Conservation (phyloP, 2,113 vertebrate genomes). For the Megaptera novaeangliae region DNA sequence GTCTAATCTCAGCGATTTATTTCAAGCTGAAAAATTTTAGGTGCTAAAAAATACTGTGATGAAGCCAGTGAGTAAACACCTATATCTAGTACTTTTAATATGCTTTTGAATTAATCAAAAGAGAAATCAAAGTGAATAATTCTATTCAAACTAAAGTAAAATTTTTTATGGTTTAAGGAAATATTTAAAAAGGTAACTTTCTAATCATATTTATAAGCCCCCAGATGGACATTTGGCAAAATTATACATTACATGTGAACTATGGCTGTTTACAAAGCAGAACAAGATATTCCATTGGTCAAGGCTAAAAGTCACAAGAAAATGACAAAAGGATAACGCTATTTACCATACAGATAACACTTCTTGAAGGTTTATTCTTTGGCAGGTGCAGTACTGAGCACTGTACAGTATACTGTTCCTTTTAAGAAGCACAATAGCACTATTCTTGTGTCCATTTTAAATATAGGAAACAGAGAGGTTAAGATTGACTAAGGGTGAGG, state of each 20-base stretch:
- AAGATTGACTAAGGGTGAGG: background rate
- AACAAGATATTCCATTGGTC: background rate
- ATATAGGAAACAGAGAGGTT: background rate
- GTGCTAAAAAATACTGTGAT: conserved; percentile 33
- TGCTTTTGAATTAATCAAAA: conserved; percentile 43
- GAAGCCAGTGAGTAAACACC: conserved; percentile 46
- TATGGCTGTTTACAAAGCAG: background rate
- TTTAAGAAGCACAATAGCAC: background rate
- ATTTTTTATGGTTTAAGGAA: background rate
- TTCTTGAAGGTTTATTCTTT: background rate
- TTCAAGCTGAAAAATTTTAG: conserved; percentile 58
- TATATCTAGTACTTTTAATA: conserved; percentile 32
- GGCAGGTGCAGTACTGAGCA: background rate
- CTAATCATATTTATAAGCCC: background rate
- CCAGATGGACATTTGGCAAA: background rate
- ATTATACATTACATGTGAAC: background rate
- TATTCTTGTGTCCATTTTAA: background rate
- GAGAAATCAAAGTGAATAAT: conserved; percentile 22
- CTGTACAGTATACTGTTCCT: background rate
- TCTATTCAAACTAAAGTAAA: conserved; percentile 3
- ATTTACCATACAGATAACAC: background rate
- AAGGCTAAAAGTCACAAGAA: background rate
- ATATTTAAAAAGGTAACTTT: conserved; percentile 1
- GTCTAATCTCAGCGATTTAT: conserved; percentile 35
- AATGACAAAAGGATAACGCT: background rate